Base-by-base conservation (phyloP, 2,797 vertebrate genomes). In the Arrhamphus sclerolepis region DNA sequence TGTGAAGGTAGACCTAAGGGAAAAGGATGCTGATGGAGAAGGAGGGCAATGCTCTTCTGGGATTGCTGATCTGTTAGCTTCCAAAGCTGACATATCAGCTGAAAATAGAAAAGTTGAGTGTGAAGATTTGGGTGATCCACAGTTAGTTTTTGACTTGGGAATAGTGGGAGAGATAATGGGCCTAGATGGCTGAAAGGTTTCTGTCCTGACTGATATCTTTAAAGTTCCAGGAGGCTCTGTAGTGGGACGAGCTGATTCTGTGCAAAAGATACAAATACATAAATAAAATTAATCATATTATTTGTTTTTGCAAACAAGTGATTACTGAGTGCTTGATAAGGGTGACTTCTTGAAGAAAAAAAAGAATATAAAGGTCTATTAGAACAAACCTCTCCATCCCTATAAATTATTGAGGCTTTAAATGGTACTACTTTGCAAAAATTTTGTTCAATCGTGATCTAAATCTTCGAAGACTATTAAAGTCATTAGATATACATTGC, bases 1-100 rank as follows among this genome's bases (percentile, higher is more conserved):
- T 9, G 62, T 75, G 62, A 82, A 81, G 0, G 83, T 85, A 24
- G 80, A 87, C 53, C 81, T 70, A 8, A 87, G 66, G n/a, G 67
- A 34, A 47, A 38, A 31, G 19, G 57, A 20, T n/a, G 4, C 18
- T 42, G 63, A 61, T 40, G 70, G 56, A 70, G 68, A 69, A 20
- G 42, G 40, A 22, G 34, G 56, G 10, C 26, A 19, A 62, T 44
- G 20, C 8, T 63, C 61, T 28, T 67, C 47, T 46, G 54, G 56
- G 40, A 61, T 19, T 42, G 20, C 16, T 18, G 56, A 51, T 26
- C 5, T 46, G n/a, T 50, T 22, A 10, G 1, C 18, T 22, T 46
- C 34, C 20, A 47, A 52, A 62, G 47, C 26, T 44, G 63, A 74
- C 39, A 48, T 44, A 53, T 67, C 43, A 41, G 21, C 22, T 16